Percentiles rank a stretch among this genome's conserved stretches.
These are phyloP conservation scores for Antechinus flavipes DNA, from an alignment of 2,113 vertebrate species.

Conservation along the genomic window DNA sequence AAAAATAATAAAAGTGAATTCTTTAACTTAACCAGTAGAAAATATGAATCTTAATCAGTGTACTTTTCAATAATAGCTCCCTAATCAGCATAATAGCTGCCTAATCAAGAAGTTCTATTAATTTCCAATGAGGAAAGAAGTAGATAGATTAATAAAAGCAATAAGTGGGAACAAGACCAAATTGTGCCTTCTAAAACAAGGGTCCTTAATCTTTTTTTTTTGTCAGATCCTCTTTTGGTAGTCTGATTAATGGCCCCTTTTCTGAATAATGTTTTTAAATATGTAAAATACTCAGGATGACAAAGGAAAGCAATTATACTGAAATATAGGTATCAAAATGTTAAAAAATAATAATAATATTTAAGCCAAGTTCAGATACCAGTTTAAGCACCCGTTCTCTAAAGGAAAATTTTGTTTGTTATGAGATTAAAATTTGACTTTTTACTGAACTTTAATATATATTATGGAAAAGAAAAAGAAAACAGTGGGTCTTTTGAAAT, in stretches of 20 bases:
- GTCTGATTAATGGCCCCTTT: neutral
- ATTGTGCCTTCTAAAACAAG: conserved; percentile 26
- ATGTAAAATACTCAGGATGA: neutral
- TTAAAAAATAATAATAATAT: neutral
- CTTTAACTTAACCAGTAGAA: conserved; percentile 7
- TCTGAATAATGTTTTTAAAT: neutral
- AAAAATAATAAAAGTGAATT: conserved; percentile 60
- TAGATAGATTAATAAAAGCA: conserved; percentile 45
- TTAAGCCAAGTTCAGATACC: neutral
- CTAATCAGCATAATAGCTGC: conserved; percentile 53
- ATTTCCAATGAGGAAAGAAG: conserved; percentile 54
- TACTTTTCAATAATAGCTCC: conserved; percentile 59
- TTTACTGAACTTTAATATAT: conserved; percentile 33
- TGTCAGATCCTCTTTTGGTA: neutral
- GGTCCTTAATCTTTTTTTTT: neutral
- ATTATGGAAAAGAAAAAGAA: conserved; percentile 39
- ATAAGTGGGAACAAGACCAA: conserved; percentile 14
- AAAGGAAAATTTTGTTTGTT: conserved; percentile 26
- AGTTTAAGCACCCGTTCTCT: neutral
- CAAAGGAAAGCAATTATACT: neutral
- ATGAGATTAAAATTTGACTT: conserved; percentile 31
- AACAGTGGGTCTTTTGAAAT: conserved; percentile 31
- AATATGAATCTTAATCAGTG: conserved; percentile 59
- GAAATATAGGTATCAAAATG: neutral
- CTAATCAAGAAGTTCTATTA: conserved; percentile 58